A percentile compares a stretch with the other conserved stretches of the same genome.
These are phyloP conservation scores for Formicarius rufipectus DNA, from an alignment of 2,113 vertebrate genomes.

Conservation along the genomic window DNA sequence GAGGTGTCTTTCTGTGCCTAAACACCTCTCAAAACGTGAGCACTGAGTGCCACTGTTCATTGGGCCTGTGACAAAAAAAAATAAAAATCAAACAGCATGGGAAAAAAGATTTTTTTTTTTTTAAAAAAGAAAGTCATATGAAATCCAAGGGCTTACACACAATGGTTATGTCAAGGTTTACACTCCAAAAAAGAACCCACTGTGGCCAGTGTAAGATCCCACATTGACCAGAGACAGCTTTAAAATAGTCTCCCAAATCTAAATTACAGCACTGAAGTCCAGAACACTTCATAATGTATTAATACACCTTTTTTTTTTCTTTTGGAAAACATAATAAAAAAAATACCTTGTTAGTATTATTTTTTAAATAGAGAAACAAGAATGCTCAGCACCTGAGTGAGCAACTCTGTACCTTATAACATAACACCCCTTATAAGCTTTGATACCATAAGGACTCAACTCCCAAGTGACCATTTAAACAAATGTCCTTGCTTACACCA, in stretches of 20 bases:
- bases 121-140: fast-evolving
- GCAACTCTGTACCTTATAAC: not conserved
- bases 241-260: not conserved
- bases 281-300: not conserved
- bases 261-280: not conserved
- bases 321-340: not conserved
- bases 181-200: not conserved
- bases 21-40: not conserved
- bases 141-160: not conserved
- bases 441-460: not conserved
- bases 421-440: not conserved
- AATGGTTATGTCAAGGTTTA: not conserved
- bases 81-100: not conserved
- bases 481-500: fast-evolving
- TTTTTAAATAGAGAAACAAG: not conserved
- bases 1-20: not conserved
- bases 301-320: not conserved
- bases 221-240: not conserved
- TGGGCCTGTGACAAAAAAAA: not conserved
- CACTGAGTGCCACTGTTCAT: not conserved
- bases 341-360: not conserved
- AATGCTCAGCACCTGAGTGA: not conserved
- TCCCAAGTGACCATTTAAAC: not conserved
- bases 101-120: not conserved
- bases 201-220: not conserved